Base-by-base conservation (phyloP, 1,140 invertebrate species). In the Aleiodes sp. region DNA sequence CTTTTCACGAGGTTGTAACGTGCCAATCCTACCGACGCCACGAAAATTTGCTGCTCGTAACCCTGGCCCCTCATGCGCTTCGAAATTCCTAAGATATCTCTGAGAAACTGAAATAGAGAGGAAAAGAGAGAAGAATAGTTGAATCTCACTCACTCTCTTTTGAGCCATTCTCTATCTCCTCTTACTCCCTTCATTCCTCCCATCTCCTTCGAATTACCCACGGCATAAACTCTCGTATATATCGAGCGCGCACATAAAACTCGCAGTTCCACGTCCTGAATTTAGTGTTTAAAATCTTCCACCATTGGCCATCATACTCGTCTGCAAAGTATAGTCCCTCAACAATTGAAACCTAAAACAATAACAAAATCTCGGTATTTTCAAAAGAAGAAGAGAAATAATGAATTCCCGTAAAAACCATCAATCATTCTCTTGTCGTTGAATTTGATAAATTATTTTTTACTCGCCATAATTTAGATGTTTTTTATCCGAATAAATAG, bases 231-330 rank as follows among this genome's bases (percentile, higher is more conserved):
- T 78, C 75, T 73, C 69, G 57, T 73, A 76, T 76, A 80, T 81
- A 81, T 80, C 70, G 76, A 78, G 74, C 75, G 76, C 7, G 12
- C 2, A 75, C 80, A 77, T 84, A 81, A 83, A 82, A 82, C 77
- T 79, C 73, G 74, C 70, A 67, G 70, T 59, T 72, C 28, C n/a
- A 37, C 43, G 46, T 35, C 68, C 72, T 78, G 75, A 76, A 78
- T 78, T 77, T 73, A 63, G 75, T 73, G 73, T 77, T 79, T 78
- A 77, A 79, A 76, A 71, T 67, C 60, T 61, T 67, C 66, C 59
- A 31, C 33, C 65, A 60, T 35, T 37, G 21, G 14, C 14, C 56
- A 37, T 31, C 43, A 2, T 24, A n/a, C 52, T 28, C 41, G 41
- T 46, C 46, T 52, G 46, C 46, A 52, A 52, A 46, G 41, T 46